phyloP scores from a whole-genome alignment of 2,113 vertebrate genomes.

The Macquaria australasica region DNA sequence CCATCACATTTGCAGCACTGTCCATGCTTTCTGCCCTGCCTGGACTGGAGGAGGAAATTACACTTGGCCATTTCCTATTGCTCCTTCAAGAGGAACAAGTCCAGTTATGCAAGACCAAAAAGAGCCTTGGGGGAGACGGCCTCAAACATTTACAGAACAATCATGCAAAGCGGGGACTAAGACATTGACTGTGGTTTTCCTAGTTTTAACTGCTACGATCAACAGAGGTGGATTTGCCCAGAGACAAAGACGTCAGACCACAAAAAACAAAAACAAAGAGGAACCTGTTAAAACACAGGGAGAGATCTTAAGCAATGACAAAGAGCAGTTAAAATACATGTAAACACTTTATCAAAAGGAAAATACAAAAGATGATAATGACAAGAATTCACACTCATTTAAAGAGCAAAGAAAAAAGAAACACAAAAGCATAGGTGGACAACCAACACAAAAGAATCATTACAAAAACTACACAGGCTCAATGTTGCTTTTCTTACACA shows the following conservation, averaged over 20 bases:
- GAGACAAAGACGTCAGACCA: neutral
- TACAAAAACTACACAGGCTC: neutral
- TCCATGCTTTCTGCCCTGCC: neutral
- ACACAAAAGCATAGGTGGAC: neutral
- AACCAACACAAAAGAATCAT: neutral
- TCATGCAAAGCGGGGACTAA: neutral
- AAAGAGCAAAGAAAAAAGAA: neutral
- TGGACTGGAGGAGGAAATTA: conserved; percentile 48
- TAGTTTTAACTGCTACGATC: neutral
- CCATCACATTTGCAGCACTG: conserved; percentile 4
- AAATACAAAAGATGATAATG: neutral
- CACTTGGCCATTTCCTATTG: conserved; percentile 62
- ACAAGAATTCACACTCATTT: neutral
- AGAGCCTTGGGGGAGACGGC: neutral
- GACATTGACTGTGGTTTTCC: neutral
- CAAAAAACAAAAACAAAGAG: neutral
- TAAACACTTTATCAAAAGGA: neutral
- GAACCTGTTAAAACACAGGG: neutral
- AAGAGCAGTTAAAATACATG: neutral
- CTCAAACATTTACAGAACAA: conserved; percentile 25
- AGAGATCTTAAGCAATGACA: neutral
- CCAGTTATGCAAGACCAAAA: conserved; percentile 50
- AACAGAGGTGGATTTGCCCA: neutral
- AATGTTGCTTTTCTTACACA: neutral
- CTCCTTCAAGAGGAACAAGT: conserved; percentile 46